Conservation (phyloP, 37 sponge, comb jelly and placozoan genomes). For the Axinella damicornis region DNA sequence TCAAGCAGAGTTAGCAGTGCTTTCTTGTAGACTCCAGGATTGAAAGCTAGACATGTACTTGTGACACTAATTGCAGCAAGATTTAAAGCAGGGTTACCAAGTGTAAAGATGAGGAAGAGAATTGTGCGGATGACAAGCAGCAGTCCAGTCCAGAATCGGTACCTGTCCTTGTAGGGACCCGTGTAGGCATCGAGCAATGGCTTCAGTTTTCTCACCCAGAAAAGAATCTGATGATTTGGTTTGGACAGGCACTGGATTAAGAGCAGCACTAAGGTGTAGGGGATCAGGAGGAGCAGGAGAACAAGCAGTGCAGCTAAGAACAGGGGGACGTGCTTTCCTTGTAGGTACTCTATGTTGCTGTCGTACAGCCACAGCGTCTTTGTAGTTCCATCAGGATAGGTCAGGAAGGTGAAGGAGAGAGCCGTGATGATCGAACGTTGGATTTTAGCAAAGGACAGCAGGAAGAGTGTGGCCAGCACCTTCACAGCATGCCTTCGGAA, state of each 20-base stretch:
- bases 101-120: too few species aligned
- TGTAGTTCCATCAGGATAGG: neutral
- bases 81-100: too few species aligned
- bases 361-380: slow-evolving; percentile 25
- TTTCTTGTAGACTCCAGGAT: too few species aligned
- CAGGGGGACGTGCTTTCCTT: neutral
- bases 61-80: too few species aligned
- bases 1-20: too few species aligned
- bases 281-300: neutral
- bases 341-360: slow-evolving; percentile 3
- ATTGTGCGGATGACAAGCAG: neutral
- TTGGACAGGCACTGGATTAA: too few species aligned
- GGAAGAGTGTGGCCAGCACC: slow-evolving; percentile 39
- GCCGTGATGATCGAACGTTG: slow-evolving; percentile 2
- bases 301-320: neutral
- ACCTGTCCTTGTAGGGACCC: slow-evolving; percentile 10
- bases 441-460: slow-evolving; percentile 34
- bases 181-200: slow-evolving; percentile 15
- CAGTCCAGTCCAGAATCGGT: slow-evolving; percentile 21
- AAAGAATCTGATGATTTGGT: neutral
- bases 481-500: slow-evolving; percentile 8
- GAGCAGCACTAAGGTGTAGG: slow-evolving; percentile 29
- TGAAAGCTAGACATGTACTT: too few species aligned
- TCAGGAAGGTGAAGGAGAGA: slow-evolving; percentile 1
- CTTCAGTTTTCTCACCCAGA: neutral